Base-by-base conservation (phyloP, 92 coral and sea anemone genomes). In the Paragorgia papillata region DNA sequence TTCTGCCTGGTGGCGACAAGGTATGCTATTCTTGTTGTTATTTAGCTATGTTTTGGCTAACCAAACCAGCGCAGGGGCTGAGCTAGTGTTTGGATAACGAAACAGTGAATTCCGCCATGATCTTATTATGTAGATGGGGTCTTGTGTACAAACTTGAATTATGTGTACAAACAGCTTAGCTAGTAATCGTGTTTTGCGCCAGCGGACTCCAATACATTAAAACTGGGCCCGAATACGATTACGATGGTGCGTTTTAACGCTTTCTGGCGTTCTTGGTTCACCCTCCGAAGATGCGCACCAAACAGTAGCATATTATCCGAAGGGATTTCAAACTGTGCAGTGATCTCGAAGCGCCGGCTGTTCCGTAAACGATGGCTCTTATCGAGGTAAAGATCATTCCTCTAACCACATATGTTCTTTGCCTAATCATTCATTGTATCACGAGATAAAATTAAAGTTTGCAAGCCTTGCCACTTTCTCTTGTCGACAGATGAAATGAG, bases 1-100 rank as follows among this genome's bases (percentile, higher is more conserved):
- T 71, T 19, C 26, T 71, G 1, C 53, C 78, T 8, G 64, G 78
- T 13, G 63, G 30, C 1, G 78, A 57, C 6, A 54, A 68, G 75
- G 75, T 68, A 68, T 27, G 35, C 9, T 60, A 15, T 1, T 37
- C 10, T 15, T 22, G 2, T 18, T 57, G 30, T 28, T 6, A 17
- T 62, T 9, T 30, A 2, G 6, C 14, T 19, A 21, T 9, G 27
- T 62, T 8, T 9, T 30, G 19, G 21, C 13, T 1, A 13, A 21
- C 3, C n/a, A 40, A 13, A 19, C 33, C 41, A 2, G 21, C 1
- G 51, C 13, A 64, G n/a, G 4, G 19, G 25, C 9, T 6, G 9
- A 37, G 17, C 15, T 46, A 6, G 14, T 46, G 53, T 46, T 46
- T 46, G 15, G 53, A 46, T 46, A 46, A 2, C 53, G n/a, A 15